Base-by-base conservation (phyloP, 2,888 invertebrate genomes). In the Nomada lathburiana region DNA sequence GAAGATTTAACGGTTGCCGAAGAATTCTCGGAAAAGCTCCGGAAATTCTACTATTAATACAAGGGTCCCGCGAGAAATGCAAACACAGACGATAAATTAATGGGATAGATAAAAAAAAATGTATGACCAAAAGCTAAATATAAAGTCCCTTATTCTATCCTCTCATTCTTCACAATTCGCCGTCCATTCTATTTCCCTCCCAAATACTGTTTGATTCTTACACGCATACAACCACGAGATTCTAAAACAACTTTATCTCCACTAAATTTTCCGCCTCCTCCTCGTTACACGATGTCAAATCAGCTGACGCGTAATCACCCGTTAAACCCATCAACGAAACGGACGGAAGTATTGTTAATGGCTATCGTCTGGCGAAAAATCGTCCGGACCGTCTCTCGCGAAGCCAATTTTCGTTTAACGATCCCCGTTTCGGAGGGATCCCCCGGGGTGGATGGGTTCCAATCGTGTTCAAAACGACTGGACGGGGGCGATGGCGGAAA, bases 401-500 rank as follows among this genome's bases (percentile, higher is more conserved):
- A 13, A 29, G 47, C 53, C 62, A 74, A 82, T 80, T 82, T 82
- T 74, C 81, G 62, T 47, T 74, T 74, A 82, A 81, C 67, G 80
- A 47, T 26, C 71, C 50, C 29, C 80, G 52, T 44, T 65, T 23
- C 73, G 64, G n/a, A 20, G 64, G 81, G 42, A 53, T 57, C 64
- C 42, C 36, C 36, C 36, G 36, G 36, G 42, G 52, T 52, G 68
- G 26, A 42, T 7, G 68, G 16, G 16, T 42, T 5, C 50, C 26
- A n/a, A 52, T 57, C 26, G 4, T 18, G 47, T 70, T 71, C 20
- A 52, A 11, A 16, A n/a, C 23, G 47, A 47, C 50, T 53, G 44
- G 55, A 64, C 26, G 10, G n/a, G 60, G 74, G 80, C 70, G 65
- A 72, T 59, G 72, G 20, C 82, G 85, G 87, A 86, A 87, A 87